phyloP scores from a whole-genome alignment of 2,797 vertebrate genomes.

The Heterohyrax brucei region DNA sequence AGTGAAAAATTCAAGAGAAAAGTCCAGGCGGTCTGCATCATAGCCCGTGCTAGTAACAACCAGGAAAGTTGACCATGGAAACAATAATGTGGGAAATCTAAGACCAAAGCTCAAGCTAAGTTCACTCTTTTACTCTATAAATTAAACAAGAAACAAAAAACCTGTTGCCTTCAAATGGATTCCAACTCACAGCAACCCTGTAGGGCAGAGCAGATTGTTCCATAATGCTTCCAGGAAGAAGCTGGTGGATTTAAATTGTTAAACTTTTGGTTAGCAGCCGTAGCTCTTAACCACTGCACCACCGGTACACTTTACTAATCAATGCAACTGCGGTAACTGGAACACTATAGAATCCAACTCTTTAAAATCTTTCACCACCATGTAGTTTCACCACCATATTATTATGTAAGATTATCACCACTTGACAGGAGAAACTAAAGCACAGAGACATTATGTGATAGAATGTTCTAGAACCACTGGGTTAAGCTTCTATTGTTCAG shows the following conservation, averaged over 20 bases:
- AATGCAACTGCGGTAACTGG: background rate
- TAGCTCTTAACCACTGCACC: too few relatives aligned
- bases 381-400: background rate
- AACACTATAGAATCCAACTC: background rate
- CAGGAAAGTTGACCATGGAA: background rate
- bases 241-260: too few relatives aligned
- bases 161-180: too few relatives aligned
- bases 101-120: background rate
- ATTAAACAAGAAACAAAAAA: too few relatives aligned
- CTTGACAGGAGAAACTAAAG: background rate
- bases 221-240: too few relatives aligned
- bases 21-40: background rate
- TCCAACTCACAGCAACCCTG: too few relatives aligned
- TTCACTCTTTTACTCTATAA: background rate
- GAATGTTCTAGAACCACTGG: background rate
- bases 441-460: background rate
- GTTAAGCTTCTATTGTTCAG: constrained; percentile 8
- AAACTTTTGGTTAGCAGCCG: too few relatives aligned
- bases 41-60: background rate
- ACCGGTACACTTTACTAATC: too few relatives aligned
- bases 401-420: background rate
- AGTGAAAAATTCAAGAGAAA: background rate
- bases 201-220: too few relatives aligned
- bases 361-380: background rate
- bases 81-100: background rate